Evolutionary conservation across 2,797 vertebrate species (phyloP).

Genomic region (Hylomyscus alleni): DNA sequence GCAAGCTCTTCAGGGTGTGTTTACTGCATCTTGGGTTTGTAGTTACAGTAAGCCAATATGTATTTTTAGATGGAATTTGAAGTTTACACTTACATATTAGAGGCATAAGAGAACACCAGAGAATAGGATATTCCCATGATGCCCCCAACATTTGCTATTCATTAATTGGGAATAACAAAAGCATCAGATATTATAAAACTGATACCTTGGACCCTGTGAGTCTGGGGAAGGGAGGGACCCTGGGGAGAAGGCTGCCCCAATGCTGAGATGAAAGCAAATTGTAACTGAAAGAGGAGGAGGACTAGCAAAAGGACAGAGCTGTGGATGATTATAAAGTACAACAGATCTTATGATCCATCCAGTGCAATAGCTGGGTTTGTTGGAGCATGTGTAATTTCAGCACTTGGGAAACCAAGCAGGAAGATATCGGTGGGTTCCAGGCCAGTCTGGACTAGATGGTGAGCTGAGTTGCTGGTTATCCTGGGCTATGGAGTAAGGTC

Average conservation of each 20-base stretch:
- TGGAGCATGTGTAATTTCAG: background rate
- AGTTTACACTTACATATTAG: conserved; percentile 32
- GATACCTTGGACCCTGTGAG: background rate
- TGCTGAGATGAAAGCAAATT: background rate
- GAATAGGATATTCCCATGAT: conserved; percentile 55
- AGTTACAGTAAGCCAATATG: conserved; percentile 78
- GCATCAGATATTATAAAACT: conserved; percentile 15
- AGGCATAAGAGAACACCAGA: background rate
- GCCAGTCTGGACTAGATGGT: background rate
- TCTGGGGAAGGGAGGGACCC: background rate
- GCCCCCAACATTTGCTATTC: background rate
- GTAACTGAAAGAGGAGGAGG: background rate
- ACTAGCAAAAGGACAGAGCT: background rate
- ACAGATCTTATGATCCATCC: background rate
- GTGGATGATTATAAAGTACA: background rate
- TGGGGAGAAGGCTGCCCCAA: background rate
- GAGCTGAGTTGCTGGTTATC: background rate
- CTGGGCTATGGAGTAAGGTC: background rate
- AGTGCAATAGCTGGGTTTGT: background rate
- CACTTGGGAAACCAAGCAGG: background rate
- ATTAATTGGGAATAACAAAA: conserved; percentile 39
- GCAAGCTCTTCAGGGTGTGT: conserved; percentile 40
- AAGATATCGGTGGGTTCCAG: background rate
- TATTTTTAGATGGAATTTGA: conserved; percentile 72
- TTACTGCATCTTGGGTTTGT: conserved; percentile 54